Percentiles rank a stretch among this genome's conserved stretches.
Conservation (phyloP, 2,797 vertebrate species). For the Acanthurus lineatus region DNA sequence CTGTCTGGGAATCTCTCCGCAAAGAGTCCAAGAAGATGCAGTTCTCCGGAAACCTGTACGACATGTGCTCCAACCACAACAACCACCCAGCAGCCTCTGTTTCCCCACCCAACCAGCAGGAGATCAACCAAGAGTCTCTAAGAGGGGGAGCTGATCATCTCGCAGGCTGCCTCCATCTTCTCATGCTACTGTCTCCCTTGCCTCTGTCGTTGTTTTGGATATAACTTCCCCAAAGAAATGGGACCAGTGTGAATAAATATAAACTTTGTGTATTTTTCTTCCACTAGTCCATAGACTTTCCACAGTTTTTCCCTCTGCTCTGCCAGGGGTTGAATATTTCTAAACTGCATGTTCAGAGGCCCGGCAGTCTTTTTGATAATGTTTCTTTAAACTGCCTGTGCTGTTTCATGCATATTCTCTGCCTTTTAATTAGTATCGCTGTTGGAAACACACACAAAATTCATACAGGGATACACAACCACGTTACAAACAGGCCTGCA, state of each 20-base stretch:
- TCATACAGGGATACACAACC: slow-evolving; percentile 31
- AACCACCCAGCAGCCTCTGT: slow-evolving; percentile 57
- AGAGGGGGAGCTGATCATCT: slow-evolving; percentile 65
- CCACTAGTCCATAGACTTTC: slow-evolving; percentile 58
- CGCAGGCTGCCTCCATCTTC: slow-evolving; percentile 28
- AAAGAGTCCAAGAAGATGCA: slow-evolving; percentile 93
- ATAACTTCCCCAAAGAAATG: slow-evolving; percentile 50
- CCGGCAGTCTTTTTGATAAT: slow-evolving; percentile 70
- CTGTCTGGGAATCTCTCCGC: slow-evolving; percentile 93
- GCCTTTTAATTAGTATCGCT: slow-evolving; percentile 62
- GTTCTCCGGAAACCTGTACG: slow-evolving; percentile 93
- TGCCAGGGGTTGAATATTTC: slow-evolving; percentile 61
- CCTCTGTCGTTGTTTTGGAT: slow-evolving; percentile 70
- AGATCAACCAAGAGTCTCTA: slow-evolving; percentile 93
- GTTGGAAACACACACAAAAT: slow-evolving; percentile 38
- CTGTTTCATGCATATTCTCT: slow-evolving; percentile 69
- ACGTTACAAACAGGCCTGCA: slow-evolving; percentile 41
- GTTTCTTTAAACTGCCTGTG: slow-evolving; percentile 62
- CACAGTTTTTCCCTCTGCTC: slow-evolving; percentile 53
- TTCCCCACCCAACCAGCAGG: slow-evolving; percentile 66
- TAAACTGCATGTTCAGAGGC: slow-evolving; percentile 76
- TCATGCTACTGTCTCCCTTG: slow-evolving; percentile 60
- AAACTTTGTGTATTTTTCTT: slow-evolving; percentile 67
- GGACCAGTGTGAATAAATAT: slow-evolving; percentile 65
- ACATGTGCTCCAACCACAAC: slow-evolving; percentile 88